phyloP scores from a whole-genome alignment of 2,797 vertebrate species.

The Discoglossus pictus region DNA sequence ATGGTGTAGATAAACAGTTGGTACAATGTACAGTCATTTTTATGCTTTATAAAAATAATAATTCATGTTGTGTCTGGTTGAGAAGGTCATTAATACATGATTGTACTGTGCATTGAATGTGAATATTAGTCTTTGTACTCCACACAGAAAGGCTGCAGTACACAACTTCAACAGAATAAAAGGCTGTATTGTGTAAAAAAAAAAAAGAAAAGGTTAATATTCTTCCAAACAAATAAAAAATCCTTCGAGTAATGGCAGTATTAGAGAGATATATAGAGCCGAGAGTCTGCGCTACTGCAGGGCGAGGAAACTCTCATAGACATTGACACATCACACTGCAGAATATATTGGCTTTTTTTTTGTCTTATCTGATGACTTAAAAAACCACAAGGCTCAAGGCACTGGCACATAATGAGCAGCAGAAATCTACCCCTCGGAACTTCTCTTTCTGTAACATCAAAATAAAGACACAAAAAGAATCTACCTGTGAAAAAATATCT shows the following conservation, averaged over 20 bases:
- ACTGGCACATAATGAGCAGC: conserved; percentile 5
- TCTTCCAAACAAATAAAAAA: conserved; percentile 6
- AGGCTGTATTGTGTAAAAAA: background rate
- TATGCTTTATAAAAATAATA: too few species aligned
- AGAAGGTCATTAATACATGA: too few species aligned
- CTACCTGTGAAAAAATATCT: conserved; percentile 17
- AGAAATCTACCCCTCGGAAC: conserved; percentile 21
- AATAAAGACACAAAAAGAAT: conserved; percentile 33
- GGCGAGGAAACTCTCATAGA: conserved; percentile 9
- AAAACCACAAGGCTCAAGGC: conserved; percentile 14
- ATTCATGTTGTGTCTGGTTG: too few species aligned
- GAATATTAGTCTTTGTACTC: too few species aligned
- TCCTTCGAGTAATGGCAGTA: conserved; percentile 5
- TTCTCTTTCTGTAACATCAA: conserved; percentile 29
- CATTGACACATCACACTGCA: background rate
- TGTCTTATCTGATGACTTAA: conserved; percentile 23
- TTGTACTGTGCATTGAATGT: too few species aligned
- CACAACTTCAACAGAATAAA: background rate
- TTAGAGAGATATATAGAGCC: conserved; percentile 15
- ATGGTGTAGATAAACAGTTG: too few species aligned
- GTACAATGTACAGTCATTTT: too few species aligned
- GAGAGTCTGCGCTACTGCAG: background rate
- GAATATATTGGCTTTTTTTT: conserved; percentile 23
- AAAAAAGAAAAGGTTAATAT: background rate
- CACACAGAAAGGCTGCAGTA: background rate